phyloP scores from a whole-genome alignment of 1,140 invertebrate genomes.

The Sycophila sp. region DNA sequence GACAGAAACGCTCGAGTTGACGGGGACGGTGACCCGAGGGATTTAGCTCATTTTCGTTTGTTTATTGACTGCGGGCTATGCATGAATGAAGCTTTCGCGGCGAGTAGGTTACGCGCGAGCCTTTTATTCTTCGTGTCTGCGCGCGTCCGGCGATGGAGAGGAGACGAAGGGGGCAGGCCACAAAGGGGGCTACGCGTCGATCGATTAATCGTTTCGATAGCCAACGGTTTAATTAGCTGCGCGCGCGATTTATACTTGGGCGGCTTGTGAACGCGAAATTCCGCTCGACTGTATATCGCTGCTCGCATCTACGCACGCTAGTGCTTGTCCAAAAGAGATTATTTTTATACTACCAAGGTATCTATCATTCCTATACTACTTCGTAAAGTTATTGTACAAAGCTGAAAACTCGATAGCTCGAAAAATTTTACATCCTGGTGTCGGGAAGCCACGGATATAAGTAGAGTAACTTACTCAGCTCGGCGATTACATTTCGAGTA shows the following conservation, averaged over 20 bases:
- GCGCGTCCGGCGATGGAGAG: background rate
- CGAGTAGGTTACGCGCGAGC: no score
- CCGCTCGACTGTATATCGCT: conserved; percentile 1
- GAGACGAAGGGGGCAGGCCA: conserved; percentile 20
- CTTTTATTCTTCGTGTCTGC: no score
- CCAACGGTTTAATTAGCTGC: conserved; percentile 57
- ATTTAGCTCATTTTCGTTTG: no score
- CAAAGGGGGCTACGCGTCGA: conserved; percentile 45
- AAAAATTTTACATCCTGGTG: no score
- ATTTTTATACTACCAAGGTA: no score
- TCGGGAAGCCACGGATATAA: background rate
- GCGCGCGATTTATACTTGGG: conserved; percentile 34
- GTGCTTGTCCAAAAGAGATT: background rate
- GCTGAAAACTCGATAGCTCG: no score
- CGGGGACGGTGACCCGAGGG: no score
- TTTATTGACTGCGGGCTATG: no score
- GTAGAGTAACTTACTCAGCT: background rate
- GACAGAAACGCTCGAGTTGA: no score
- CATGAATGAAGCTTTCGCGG: no score
- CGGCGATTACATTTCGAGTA: background rate
- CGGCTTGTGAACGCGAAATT: conserved; percentile 18
- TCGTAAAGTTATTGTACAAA: no score
- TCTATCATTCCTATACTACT: no score
- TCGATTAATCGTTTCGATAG: conserved; percentile 58
- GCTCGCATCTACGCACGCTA: conserved; percentile 12